Evolutionary conservation across 2,888 invertebrate species (phyloP), one percentile per base, ranked within the genome.

Genomic region (Ectemnius continuus): DNA sequence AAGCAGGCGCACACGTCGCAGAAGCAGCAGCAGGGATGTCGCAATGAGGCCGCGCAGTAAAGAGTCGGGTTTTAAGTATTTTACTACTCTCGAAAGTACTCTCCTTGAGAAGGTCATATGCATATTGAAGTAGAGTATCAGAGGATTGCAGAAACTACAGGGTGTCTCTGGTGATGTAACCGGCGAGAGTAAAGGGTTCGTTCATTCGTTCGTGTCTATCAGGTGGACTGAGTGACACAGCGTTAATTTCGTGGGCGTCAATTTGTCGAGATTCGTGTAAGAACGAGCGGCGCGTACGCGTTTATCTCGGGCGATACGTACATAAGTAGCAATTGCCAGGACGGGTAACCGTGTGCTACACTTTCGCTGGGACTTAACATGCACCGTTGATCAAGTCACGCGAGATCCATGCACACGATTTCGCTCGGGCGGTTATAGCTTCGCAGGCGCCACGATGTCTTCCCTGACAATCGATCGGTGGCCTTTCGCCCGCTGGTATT

Each of bases 361-460:
- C 72, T 78, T 78, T 76, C 68, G 62, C 67, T 20, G 64, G 23
- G 60, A 46, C 70, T 66, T 65, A 26, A 16, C 46, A 72, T 65
- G 58, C 47, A 46, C 48, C 61, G 48, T 20, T 26, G 70, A 56
- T 69, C 52, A 69, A 75, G 81, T 83, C 81, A 82, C 79, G 84
- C 75, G 78, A 84, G 84, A 79, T 81, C 78, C 65, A 73, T 67
- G 70, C 74, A 23, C 73, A 74, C 73, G 79, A 80, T 83, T 82
- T 72, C 61, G 23, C 46, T 13, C 23, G 23, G 46, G 61, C 66
- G 70, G 64, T 76, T 82, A 77, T 74, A 52, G 77, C 61, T 76
- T 78, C 70, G 67, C 78, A 62, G 87, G 87, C 85, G 86, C 86
- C 87, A 67, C 76, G 78, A 78, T 84, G 87, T 85, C 86, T 85